Percentiles rank a stretch among this genome's conserved stretches.
Evolutionary conservation across 2,113 vertebrate genomes (phyloP).

Genomic region (Salvator merianae): DNA sequence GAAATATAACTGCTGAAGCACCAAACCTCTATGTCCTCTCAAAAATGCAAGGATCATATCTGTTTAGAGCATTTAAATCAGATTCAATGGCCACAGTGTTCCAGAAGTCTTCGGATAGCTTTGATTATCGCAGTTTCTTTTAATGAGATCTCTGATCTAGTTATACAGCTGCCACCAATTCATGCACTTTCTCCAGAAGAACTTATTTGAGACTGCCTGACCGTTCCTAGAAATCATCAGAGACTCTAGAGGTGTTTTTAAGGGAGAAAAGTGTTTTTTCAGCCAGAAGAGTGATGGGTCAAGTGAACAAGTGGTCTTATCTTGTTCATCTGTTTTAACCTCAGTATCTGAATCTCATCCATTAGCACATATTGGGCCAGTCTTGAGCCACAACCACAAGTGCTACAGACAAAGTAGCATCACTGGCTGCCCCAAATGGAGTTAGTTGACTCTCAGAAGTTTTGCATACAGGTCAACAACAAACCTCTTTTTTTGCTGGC

Average conservation of each 20-base stretch:
- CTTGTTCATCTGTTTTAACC: neutral
- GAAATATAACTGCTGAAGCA: neutral
- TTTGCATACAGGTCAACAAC: neutral
- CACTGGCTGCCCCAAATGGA: neutral
- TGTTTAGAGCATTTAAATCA: no score
- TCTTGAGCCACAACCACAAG: neutral
- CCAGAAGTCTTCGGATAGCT: neutral
- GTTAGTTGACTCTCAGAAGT: neutral
- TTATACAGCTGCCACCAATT: neutral
- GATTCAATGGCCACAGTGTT: neutral
- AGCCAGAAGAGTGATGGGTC: neutral
- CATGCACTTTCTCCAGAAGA: neutral
- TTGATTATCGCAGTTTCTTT: neutral
- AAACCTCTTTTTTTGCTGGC: neutral
- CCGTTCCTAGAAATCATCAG: neutral
- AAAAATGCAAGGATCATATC: no score
- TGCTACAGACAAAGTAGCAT: neutral
- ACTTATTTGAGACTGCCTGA: neutral
- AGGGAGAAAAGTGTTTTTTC: neutral
- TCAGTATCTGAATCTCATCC: neutral
- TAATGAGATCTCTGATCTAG: no score
- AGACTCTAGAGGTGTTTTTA: neutral
- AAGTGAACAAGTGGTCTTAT: neutral
- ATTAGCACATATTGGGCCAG: neutral
- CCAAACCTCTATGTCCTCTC: no score